These are phyloP conservation scores for Rhabditoides inermis DNA, from an alignment of 2,888 invertebrate genomes.

Conservation along the genomic window DNA sequence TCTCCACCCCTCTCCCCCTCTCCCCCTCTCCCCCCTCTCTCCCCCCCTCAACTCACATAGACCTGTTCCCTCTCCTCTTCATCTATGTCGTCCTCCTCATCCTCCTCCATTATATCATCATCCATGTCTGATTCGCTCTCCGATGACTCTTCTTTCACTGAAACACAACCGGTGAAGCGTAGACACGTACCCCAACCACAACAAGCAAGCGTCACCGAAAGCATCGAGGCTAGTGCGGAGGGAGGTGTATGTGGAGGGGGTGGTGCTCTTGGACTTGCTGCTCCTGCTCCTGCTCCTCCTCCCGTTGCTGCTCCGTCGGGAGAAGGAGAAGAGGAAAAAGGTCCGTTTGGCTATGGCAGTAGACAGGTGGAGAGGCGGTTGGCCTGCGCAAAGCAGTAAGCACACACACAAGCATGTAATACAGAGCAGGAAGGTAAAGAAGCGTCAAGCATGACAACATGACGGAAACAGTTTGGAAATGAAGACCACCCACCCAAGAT, in stretches of 20 bases:
- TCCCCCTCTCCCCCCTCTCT: too few species aligned
- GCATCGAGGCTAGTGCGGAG: too few species aligned
- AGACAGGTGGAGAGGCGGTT: background rate
- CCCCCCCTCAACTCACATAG: conserved; percentile 24
- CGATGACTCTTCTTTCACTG: conserved; percentile 46
- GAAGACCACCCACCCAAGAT: conserved; percentile 42
- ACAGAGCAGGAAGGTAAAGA: background rate
- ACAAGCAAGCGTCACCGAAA: too few species aligned
- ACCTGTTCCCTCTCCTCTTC: conserved; percentile 36
- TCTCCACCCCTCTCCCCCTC: too few species aligned
- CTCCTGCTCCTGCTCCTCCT: too few species aligned
- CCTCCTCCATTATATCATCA: conserved; percentile 46
- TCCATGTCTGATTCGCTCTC: conserved; percentile 48
- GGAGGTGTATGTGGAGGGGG: too few species aligned
- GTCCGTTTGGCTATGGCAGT: background rate
- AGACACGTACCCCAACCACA: too few species aligned
- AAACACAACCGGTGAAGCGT: conserved; percentile 6
- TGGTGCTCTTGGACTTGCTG: too few species aligned
- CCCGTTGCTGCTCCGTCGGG: too few species aligned
- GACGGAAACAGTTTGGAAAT: too few species aligned
- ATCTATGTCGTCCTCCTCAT: conserved; percentile 45
- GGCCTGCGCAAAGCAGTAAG: background rate
- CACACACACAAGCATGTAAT: background rate
- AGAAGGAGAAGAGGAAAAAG: too few species aligned
- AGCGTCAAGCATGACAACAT: background rate